Base-by-base conservation (phyloP, 92 coral and sea anemone genomes). In the Epizoanthus ramosus region DNA sequence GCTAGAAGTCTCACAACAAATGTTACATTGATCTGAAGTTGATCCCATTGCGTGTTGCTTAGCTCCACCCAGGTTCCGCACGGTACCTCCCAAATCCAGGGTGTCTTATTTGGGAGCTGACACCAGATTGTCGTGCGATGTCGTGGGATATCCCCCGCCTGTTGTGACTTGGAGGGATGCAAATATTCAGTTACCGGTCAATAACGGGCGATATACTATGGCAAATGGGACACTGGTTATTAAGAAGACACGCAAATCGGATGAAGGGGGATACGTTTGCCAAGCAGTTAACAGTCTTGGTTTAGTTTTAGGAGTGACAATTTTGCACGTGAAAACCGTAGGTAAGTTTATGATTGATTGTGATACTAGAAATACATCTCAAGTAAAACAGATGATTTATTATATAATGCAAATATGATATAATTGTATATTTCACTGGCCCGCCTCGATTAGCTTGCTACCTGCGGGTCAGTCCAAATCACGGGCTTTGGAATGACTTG, bases 131-230 rank as follows among this genome's bases (percentile, higher is more conserved):
- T 25, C 71, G 45, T 65, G 71, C 21, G 43, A 65, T 65, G 28
- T 65, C 35, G 39, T 23, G 71, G 71, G 71, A 65, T 65, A 65
- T 65, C 71, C 71, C 71, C 71, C 8, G n/a, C 71, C 71, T 14
- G 71, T 28, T 39, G 23, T 65, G 23, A 0, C 21, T 5, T 65
- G 71, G 71, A 65, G 43, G 16, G 71, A 18, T 65, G 13, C 71
- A 25, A 65, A 28, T 22, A 28, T 3, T 65, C 71, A 35, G 17
- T 22, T 28, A 10, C 45, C 9, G 71, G 16, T 25, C 43, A 65
- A 28, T 22, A 65, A 25, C 16, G 43, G 23, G 17, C 71, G 71
- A 28, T 65, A 28, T 65, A 19, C 17, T 19, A 14, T 65, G 71
- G 71, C 8, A 13, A 28, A 65, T 65, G 71, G 71, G 71, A 13